These are phyloP conservation scores for Pristionchus japonicus DNA, from an alignment of 2,888 invertebrate genomes.

Conservation along the genomic window DNA sequence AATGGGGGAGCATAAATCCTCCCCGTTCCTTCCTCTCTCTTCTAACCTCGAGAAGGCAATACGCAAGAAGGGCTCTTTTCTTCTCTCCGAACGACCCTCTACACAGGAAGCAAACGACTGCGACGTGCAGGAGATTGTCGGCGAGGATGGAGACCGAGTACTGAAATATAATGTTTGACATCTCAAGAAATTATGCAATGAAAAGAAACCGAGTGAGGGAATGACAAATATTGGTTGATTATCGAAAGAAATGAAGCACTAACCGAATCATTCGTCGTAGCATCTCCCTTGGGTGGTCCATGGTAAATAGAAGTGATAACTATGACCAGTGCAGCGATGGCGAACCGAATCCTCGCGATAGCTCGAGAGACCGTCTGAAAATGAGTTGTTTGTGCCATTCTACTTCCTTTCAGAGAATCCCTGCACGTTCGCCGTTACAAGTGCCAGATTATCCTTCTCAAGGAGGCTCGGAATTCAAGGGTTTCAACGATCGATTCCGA, in stretches of 20 bases:
- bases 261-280: background rate
- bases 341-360: background rate
- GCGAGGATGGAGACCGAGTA: background rate
- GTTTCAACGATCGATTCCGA: background rate
- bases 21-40: background rate
- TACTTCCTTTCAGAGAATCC: background rate
- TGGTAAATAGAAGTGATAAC: constrained; percentile 1
- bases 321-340: background rate
- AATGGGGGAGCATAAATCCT: background rate
- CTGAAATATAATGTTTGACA: background rate
- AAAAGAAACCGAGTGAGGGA: too few species aligned
- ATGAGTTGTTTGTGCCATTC: background rate
- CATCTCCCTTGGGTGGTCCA: background rate
- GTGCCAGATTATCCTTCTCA: background rate
- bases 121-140: background rate
- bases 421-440: background rate
- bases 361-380: background rate
- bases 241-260: too few species aligned
- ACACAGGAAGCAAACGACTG: background rate
- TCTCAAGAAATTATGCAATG: too few species aligned
- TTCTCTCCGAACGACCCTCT: background rate
- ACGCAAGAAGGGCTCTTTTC: background rate
- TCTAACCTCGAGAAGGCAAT: constrained; percentile 1
- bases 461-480: background rate
- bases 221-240: too few species aligned